phyloP scores from a whole-genome alignment of 1,140 invertebrate genomes.

The Proales similis region DNA sequence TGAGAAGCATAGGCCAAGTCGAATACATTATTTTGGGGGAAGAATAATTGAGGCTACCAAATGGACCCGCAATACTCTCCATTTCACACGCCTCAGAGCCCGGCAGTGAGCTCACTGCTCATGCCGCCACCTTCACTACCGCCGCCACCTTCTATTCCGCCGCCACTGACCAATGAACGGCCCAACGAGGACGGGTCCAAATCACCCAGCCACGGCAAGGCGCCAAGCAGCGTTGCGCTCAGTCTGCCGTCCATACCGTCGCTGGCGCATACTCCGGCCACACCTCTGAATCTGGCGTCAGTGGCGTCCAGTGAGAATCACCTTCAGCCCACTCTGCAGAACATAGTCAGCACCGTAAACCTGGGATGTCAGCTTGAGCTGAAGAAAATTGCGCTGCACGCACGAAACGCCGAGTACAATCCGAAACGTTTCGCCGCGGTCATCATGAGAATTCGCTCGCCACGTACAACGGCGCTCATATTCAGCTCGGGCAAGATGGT shows the following conservation, averaged over 20 bases:
- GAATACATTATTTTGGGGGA: background rate
- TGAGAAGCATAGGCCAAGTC: background rate
- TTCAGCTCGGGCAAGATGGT: slow-evolving; percentile 99
- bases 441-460: slow-evolving; percentile 98
- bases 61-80: slow-evolving; percentile 37
- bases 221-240: background rate
- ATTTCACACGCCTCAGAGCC: slow-evolving; percentile 17
- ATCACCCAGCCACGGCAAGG: background rate
- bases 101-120: background rate
- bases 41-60: background rate
- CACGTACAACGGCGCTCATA: slow-evolving; percentile 93
- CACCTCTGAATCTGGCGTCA: slow-evolving; percentile 1
- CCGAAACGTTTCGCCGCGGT: slow-evolving; percentile 99
- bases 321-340: slow-evolving; percentile 39
- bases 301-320: slow-evolving; percentile 4
- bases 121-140: slow-evolving; percentile 25
- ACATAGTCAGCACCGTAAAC: slow-evolving; percentile 91
- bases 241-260: slow-evolving; percentile 16
- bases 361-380: slow-evolving; percentile 66
- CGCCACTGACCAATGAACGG: slow-evolving; percentile 23
- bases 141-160: slow-evolving; percentile 27
- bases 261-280: slow-evolving; percentile 9
- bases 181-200: slow-evolving; percentile 4
- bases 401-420: slow-evolving; percentile 99
- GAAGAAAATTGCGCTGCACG: slow-evolving; percentile 89